Evolutionary conservation across 2,113 vertebrate species (phyloP).

Genomic region (Cavia aperea): DNA sequence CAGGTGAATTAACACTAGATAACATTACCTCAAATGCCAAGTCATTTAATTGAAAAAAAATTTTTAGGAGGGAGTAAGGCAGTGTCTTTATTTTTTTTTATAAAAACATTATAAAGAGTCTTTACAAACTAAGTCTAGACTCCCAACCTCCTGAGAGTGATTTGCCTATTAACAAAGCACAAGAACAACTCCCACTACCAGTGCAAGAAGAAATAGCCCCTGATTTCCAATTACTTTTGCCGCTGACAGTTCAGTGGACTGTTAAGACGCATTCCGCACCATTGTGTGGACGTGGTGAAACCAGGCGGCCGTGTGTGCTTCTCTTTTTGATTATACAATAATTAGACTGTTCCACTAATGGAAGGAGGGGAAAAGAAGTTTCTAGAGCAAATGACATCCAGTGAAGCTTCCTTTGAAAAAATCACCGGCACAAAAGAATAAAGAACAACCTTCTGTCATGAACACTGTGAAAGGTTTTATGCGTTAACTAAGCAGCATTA

Average conservation of each 20-base stretch:
- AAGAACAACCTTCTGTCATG: slow-evolving; percentile 57
- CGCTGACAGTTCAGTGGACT: slow-evolving; percentile 79
- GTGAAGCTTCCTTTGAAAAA: slow-evolving; percentile 65
- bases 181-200: slow-evolving; percentile 71
- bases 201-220: slow-evolving; percentile 71
- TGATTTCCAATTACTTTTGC: slow-evolving; percentile 80
- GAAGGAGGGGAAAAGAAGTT: slow-evolving; percentile 67
- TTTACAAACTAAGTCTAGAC: slow-evolving; percentile 75
- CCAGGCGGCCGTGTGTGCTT: slow-evolving; percentile 65
- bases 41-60: slow-evolving; percentile 81
- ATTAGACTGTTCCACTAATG: slow-evolving; percentile 76
- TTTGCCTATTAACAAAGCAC: slow-evolving; percentile 76
- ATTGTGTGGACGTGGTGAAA: slow-evolving; percentile 75
- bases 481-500: slow-evolving; percentile 59
- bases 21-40: slow-evolving; percentile 83
- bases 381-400: slow-evolving; percentile 63
- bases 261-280: slow-evolving; percentile 74
- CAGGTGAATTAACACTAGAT: slow-evolving; percentile 79
- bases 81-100: slow-evolving; percentile 71
- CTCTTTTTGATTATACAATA: slow-evolving; percentile 72
- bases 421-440: slow-evolving; percentile 60
- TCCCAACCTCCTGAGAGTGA: slow-evolving; percentile 73
- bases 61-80: slow-evolving; percentile 55
- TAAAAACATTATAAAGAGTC: slow-evolving; percentile 71
- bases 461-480: slow-evolving; percentile 56